Conservation (phyloP, 2,888 invertebrate species). For the Dinocampus coccinellae region DNA sequence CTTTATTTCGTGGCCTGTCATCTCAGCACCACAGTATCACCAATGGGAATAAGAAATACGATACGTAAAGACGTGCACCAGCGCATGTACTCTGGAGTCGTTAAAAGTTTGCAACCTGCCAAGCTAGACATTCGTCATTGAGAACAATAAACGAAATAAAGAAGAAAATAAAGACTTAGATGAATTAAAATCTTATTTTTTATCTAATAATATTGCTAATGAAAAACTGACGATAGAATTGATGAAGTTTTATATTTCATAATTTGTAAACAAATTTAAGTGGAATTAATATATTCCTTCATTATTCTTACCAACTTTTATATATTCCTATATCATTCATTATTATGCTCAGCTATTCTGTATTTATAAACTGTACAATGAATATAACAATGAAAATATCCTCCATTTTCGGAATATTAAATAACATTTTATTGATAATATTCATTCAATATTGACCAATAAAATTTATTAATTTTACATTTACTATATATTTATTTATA, state of each 20-base stretch:
- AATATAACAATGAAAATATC: no score
- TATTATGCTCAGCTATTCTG: no score
- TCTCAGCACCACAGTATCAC: conserved; percentile 40
- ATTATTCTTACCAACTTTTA: no score
- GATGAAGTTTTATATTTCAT: no score
- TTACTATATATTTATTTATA: no score
- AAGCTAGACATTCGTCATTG: conserved; percentile 24
- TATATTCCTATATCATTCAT: no score
- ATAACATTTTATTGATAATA: neutral
- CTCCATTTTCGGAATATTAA: no score
- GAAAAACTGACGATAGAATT: neutral
- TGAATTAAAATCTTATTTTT: neutral
- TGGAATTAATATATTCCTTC: no score
- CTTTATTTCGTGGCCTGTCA: conserved; percentile 36
- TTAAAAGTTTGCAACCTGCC: conserved; percentile 54
- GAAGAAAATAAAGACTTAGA: neutral
- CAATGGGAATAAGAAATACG: conserved; percentile 58
- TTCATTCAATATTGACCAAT: neutral
- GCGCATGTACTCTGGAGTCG: conserved; percentile 53
- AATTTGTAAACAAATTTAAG: no score
- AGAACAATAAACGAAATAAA: conserved; percentile 10
- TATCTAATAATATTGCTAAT: neutral
- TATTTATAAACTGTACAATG: no score
- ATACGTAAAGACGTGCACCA: conserved; percentile 50
- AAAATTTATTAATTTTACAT: no score